Evolutionary conservation across 2,888 invertebrate species (phyloP), one percentile per base, ranked within the genome.

Genomic region (Crematogaster levior): DNA sequence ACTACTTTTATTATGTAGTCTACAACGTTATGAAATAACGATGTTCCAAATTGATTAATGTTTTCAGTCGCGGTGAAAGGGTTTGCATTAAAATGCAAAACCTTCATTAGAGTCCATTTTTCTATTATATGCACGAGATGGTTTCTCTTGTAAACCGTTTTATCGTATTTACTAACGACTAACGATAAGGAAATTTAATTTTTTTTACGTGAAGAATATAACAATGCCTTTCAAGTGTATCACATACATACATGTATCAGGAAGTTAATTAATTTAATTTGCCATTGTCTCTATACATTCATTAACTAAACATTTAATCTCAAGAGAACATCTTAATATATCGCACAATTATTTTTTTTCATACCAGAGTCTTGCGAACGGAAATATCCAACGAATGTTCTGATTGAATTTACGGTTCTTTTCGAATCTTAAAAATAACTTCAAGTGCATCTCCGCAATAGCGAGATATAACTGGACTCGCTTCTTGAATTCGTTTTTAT

Each of bases 401-500:
- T n/a, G 40, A 77, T 66, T 24, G 40, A 40, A 40, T 66, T 75
- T 37, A 63, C 48, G 51, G n/a, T 40, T 66, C 53, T 53, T 77
- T 27, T 56, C 40, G 40, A 1, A 15, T 65, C 65, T 75, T 12
- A 51, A 65, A 77, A 66, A 40, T 66, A 40, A 56, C 66, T 68
- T 79, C 10, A 68, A 68, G 30, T 21, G 34, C 34, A 56, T 12
- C 10, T 77, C 10, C n/a, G 37, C 40, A 51, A 65, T 37, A 51
- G 56, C 30, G 56, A 43, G 21, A 79, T 18, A 43, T 56, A 79
- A 68, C 43, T 34, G 12, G 53, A 68, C 68, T 56, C 24, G 48
- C 48, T 75, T 75, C 68, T 77, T 68, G 77, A 79, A 79, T 79
- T 68, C 43, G 53, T 68, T 77, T 77, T 77, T 56, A 79, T 79